phyloP scores from a whole-genome alignment of 2,888 invertebrate genomes.

The Gisinianus flammeolus region DNA sequence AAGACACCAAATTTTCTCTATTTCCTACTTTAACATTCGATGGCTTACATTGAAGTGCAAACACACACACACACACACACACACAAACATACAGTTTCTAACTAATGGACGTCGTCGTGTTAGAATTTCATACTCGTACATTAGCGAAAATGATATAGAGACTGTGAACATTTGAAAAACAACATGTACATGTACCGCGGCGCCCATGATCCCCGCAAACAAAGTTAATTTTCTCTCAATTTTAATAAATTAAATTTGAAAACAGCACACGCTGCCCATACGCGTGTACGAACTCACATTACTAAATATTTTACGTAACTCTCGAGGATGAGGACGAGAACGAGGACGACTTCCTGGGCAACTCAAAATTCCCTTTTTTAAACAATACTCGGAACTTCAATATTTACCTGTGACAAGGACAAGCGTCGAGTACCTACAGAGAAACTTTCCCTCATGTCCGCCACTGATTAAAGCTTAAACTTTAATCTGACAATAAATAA shows the following conservation, averaged over 20 bases:
- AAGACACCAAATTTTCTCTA: neutral
- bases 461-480: neutral
- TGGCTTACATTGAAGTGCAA: neutral
- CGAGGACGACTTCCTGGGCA: neutral
- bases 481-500: neutral
- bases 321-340: neutral
- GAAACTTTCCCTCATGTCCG: neutral
- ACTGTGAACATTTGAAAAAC: too few relatives aligned
- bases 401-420: neutral
- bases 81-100: too few relatives aligned
- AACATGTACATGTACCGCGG: too few relatives aligned
- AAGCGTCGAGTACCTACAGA: neutral
- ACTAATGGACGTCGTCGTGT: too few relatives aligned
- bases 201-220: neutral
- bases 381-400: neutral
- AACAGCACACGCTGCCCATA: neutral
- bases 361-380: neutral
- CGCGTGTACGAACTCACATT: too few relatives aligned
- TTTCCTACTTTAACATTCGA: neutral
- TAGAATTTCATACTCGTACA: too few relatives aligned
- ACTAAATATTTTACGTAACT: neutral
- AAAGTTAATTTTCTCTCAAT: neutral
- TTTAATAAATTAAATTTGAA: neutral
- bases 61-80: too few relatives aligned
- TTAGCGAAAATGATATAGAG: too few relatives aligned